Evolutionary conservation across 2,888 invertebrate species (phyloP), one percentile per base, ranked within the genome.

Genomic region (Trichogramma evanescens): DNA sequence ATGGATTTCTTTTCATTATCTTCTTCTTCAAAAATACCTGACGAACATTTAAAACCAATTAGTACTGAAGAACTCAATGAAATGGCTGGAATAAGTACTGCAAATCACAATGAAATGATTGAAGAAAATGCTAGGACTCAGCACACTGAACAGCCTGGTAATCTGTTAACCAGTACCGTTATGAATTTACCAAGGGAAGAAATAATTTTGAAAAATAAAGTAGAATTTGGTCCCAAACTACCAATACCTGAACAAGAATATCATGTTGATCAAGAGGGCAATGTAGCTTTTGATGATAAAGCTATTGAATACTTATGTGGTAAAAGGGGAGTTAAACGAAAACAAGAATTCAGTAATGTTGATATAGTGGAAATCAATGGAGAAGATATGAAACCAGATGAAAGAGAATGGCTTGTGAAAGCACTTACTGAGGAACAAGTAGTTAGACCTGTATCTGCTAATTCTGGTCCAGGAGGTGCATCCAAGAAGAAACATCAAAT

Each of bases 401-500:
- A 87, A n/a, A 84, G 88, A 9, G 86, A 91, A 72, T 91, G 91
- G 89, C 78, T 93, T 71, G 84, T 89, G 4, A 92, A 91, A 69
- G 88, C 90, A 0, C 77, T 92, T 46, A 87, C 89, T 63, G 89
- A 91, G 66, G 87, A 84, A 79, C 84, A 82, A 76, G 81, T 80
- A 69, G 79, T 84, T 73, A 73, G 82, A 78, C 74, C 82, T 75
- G 66, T 72, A 58, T 77, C 74, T 42, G 71, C 72, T 71, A 75
- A 72, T 68, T 76, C 80, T 63, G 78, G 81, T 67, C 87, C 89
- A 0, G 84, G 86, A n/a, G 81, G 81, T 7, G 85, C 86, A 67
- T 90, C 91, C 58, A 86, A 86, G 67, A 83, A 89, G 67, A 96
- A 96, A 78, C 95, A 97, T 82, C 96, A 97, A 81, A 96, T 97